Conservation (phyloP, 2,113 vertebrate genomes). For the Bucco capensis region DNA sequence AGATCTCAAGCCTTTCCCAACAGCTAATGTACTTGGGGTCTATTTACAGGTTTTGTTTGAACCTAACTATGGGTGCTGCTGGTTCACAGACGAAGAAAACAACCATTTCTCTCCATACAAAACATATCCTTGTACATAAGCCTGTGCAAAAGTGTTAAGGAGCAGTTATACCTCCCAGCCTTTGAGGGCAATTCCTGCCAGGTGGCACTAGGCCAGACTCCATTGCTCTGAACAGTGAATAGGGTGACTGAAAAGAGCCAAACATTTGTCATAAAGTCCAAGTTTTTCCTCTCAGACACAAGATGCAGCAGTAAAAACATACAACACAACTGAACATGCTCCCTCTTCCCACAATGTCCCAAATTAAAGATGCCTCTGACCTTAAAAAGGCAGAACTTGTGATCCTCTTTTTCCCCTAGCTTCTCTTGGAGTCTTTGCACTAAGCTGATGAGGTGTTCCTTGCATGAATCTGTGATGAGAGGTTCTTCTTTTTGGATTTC, state of each 20-base stretch:
- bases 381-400: slow-evolving; percentile 87
- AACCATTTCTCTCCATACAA: not conserved
- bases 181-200: not conserved
- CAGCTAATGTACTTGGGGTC: not conserved
- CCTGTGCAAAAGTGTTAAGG: not conserved
- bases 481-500: slow-evolving; percentile 84
- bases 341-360: not conserved
- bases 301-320: not conserved
- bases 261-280: not conserved
- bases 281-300: not conserved
- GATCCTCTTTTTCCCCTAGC: slow-evolving; percentile 77
- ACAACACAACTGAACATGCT: not conserved
- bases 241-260: not conserved
- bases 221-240: not conserved
- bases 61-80: not conserved
- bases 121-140: not conserved
- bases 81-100: not conserved
- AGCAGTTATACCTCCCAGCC: not conserved
- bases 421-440: slow-evolving; percentile 87
- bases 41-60: not conserved
- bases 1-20: not conserved
- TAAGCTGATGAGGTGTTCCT: slow-evolving; percentile 80
- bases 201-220: not conserved
- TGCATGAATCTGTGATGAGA: slow-evolving; percentile 81
- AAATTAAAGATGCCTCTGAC: slow-evolving; percentile 59